These are phyloP conservation scores for Xestia c-nigrum DNA, from an alignment of 2,888 invertebrate genomes.

Conservation along the genomic window DNA sequence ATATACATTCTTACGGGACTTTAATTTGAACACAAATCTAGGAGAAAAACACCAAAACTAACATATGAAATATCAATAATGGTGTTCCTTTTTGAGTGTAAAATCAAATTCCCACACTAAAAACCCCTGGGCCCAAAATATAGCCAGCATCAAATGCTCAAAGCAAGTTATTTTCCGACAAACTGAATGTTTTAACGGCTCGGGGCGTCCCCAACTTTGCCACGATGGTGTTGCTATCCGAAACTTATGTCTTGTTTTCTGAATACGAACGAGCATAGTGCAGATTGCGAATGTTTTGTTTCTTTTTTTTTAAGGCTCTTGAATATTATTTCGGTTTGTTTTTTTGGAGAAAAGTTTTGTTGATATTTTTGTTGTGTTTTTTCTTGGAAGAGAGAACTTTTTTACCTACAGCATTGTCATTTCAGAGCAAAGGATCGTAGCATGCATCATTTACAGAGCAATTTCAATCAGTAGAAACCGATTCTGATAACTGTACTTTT, in stretches of 20 bases:
- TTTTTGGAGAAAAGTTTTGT: conserved; percentile 17
- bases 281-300: conserved; percentile 41
- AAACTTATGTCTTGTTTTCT: conserved; percentile 66
- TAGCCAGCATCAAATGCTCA: conserved; percentile 37
- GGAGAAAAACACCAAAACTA: not conserved
- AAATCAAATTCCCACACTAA: conserved; percentile 34
- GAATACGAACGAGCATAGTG: conserved; percentile 32
- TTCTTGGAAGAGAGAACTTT: not conserved
- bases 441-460: not conserved
- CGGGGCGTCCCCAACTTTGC: conserved; percentile 68
- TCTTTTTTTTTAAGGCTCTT: conserved; percentile 5
- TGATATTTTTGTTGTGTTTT: not conserved
- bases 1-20: not conserved
- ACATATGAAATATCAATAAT: not conserved
- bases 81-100: not conserved
- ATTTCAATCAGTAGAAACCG: not conserved
- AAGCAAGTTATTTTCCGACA: conserved; percentile 67
- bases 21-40: not conserved
- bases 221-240: conserved; percentile 64
- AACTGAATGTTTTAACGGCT: conserved; percentile 69
- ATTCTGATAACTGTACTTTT: not conserved
- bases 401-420: not conserved
- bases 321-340: conserved; percentile 4
- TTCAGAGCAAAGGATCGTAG: not conserved
- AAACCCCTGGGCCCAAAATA: conserved; percentile 17